phyloP scores from a whole-genome alignment of 2,113 vertebrate species.

The Martes martes region DNA sequence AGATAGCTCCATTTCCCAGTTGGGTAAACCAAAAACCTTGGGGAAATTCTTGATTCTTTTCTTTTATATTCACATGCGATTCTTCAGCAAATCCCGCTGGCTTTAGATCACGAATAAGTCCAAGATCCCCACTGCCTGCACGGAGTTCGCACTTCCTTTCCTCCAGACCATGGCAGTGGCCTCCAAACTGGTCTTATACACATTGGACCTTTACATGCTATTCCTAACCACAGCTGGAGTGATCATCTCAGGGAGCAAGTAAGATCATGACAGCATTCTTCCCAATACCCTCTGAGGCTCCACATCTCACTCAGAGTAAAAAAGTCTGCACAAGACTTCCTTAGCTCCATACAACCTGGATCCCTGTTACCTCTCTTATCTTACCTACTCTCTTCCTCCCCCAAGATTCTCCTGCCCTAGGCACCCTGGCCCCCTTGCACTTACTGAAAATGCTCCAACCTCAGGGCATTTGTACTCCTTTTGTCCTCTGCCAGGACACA shows the following conservation, averaged over 20 bases:
- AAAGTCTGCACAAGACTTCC: neutral
- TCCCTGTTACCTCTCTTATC: neutral
- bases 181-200: neutral
- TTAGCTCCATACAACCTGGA: fast-evolving
- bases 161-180: neutral
- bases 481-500: neutral
- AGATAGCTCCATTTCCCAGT: neutral
- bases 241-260: neutral
- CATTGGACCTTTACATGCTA: fast-evolving
- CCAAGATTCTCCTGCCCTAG: neutral
- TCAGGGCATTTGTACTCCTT: neutral
- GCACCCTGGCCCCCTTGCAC: too few relatives aligned
- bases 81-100: neutral
- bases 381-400: neutral
- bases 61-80: neutral
- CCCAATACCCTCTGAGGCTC: neutral
- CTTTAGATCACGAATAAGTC: neutral
- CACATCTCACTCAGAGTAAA: neutral
- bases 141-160: neutral
- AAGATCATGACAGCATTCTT: neutral
- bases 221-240: neutral
- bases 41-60: neutral
- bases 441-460: neutral
- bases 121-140: neutral
- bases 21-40: neutral